phyloP scores from a whole-genome alignment of 2,888 invertebrate species.

The Scaptodrosophila latifasciaeformis region DNA sequence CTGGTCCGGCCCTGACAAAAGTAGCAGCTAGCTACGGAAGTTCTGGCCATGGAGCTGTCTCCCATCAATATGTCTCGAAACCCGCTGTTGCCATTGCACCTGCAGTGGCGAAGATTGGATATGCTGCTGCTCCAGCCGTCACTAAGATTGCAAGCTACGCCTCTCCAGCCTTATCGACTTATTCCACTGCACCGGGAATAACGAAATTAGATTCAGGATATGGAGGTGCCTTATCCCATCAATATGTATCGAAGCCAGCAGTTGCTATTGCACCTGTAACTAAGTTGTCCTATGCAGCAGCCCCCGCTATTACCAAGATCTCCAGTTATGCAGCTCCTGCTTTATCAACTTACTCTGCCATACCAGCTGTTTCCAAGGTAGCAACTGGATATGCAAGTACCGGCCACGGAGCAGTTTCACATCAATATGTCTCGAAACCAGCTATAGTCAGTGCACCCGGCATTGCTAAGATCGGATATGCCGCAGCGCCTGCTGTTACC shows the following conservation, averaged over 20 bases:
- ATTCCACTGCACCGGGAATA: too few relatives aligned
- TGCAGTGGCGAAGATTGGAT: too few relatives aligned
- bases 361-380: slow-evolving; percentile 13
- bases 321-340: neutral
- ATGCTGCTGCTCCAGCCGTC: slow-evolving; percentile 30
- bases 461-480: slow-evolving; percentile 55
- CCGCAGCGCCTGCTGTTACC: slow-evolving; percentile 63
- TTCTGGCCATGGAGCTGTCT: slow-evolving; percentile 32
- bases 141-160: slow-evolving; percentile 39
- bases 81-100: slow-evolving; percentile 35
- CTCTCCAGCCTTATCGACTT: too few relatives aligned
- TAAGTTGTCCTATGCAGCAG: too few relatives aligned
- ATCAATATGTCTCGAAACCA: slow-evolving; percentile 44
- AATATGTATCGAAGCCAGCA: too few relatives aligned
- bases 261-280: too few relatives aligned
- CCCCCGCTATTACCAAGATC: neutral
- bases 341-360: too few relatives aligned
- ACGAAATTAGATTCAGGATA: too few relatives aligned
- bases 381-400: slow-evolving; percentile 47
- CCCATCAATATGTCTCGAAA: slow-evolving; percentile 59
- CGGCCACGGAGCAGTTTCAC: slow-evolving; percentile 24
- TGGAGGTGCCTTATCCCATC: too few relatives aligned
- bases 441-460: slow-evolving; percentile 34
- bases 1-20: slow-evolving; percentile 22
- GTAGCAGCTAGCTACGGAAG: slow-evolving; percentile 3